Percentiles rank a stretch among this genome's conserved stretches.
Conservation (phyloP, 2,888 invertebrate species). For the Euphydryas editha region DNA sequence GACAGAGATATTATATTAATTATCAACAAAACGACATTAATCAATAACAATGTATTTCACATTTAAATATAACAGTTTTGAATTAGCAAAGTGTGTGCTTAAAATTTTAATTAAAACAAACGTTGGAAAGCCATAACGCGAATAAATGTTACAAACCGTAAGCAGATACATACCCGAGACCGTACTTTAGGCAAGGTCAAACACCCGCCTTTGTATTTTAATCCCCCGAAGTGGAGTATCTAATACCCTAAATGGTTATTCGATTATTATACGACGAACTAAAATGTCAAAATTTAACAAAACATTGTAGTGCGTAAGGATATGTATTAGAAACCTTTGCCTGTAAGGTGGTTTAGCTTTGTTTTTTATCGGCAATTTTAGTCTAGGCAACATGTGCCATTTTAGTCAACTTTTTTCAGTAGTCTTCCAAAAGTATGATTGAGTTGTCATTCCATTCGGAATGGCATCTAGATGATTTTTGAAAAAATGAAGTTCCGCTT, state of each 20-base stretch:
- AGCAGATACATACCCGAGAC: constrained; percentile 21
- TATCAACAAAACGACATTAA: not conserved
- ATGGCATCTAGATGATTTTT: too few relatives aligned
- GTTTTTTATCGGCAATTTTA: not conserved
- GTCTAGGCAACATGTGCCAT: too few relatives aligned
- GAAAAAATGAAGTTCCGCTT: too few relatives aligned
- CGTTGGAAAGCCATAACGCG: constrained; percentile 13
- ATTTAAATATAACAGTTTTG: not conserved
- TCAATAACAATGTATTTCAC: not conserved
- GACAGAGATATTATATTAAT: too few relatives aligned
- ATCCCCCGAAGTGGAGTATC: constrained; percentile 57
- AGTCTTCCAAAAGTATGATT: too few relatives aligned
- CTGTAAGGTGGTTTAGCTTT: not conserved
- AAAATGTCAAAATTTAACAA: constrained; percentile 17
- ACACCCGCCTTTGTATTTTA: constrained; percentile 47
- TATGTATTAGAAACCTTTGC: not conserved
- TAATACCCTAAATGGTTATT: constrained; percentile 47
- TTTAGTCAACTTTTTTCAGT: too few relatives aligned
- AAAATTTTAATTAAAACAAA: constrained; percentile 9
- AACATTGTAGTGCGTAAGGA: not conserved
- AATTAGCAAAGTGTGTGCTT: not conserved
- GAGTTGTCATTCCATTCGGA: too few relatives aligned
- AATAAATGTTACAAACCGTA: constrained; percentile 20
- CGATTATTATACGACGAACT: constrained; percentile 38
- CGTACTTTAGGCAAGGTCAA: constrained; percentile 31